phyloP scores from a whole-genome alignment of 1,140 invertebrate species.

The Aleiodes sp. region DNA sequence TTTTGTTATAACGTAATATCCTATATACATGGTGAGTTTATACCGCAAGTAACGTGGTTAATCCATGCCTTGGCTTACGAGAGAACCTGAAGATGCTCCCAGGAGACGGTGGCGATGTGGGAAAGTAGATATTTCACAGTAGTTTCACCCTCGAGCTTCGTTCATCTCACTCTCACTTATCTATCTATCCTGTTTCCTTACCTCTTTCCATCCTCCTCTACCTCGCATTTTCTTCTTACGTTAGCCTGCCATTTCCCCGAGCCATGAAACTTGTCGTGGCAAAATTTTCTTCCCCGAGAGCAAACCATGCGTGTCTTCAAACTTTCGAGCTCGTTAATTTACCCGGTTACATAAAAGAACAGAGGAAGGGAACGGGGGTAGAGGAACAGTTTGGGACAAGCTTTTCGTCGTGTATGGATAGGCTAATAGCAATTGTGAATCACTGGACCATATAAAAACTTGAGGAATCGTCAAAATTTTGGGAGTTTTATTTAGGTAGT shows the following conservation, averaged over 20 bases:
- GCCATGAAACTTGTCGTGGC: constrained; percentile 29
- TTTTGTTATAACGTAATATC: not conserved
- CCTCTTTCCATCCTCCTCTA: not conserved
- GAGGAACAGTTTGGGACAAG: constrained; percentile 25
- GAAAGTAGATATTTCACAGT: constrained; percentile 33
- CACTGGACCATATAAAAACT: constrained; percentile 19
- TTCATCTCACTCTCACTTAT: not conserved
- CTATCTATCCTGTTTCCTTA: not conserved
- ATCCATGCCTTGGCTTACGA: constrained; percentile 29
- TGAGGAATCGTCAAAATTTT: not conserved
- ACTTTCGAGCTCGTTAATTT: constrained; percentile 39
- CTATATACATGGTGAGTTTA: constrained; percentile 19
- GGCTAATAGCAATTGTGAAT: constrained; percentile 22
- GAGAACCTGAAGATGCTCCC: constrained; percentile 34
- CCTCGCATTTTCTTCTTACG: not conserved
- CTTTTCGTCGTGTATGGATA: constrained; percentile 16
- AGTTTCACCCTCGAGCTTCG: constrained; percentile 26
- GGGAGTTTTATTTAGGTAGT: too few relatives aligned
- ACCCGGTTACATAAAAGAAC: not conserved
- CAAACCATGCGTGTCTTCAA: constrained; percentile 35
- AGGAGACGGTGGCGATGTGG: constrained; percentile 31
- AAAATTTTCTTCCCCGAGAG: constrained; percentile 29
- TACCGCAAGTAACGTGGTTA: constrained; percentile 30
- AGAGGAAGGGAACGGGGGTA: not conserved
- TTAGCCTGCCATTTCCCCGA: not conserved